Conservation (phyloP, 1,140 invertebrate genomes). For the Magallana gigas region DNA sequence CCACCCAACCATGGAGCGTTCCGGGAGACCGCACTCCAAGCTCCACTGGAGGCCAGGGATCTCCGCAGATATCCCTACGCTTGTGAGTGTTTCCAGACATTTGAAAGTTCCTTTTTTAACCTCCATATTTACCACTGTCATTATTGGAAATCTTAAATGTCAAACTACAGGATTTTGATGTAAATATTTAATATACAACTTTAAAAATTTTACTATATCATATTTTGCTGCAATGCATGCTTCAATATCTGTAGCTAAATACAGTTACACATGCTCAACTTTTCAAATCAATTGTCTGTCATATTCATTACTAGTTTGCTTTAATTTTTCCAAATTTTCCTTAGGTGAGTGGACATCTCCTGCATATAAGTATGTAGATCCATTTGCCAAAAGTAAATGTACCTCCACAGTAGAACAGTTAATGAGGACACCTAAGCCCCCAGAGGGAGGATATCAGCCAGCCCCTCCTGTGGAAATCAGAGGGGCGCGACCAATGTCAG, state of each 20-base stretch:
- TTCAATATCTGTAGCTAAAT: too few species aligned
- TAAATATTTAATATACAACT: too few species aligned
- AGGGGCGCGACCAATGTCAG: constrained; percentile 54
- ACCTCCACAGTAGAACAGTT: constrained; percentile 66
- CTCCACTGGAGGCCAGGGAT: constrained; percentile 73
- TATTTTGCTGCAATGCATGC: too few species aligned
- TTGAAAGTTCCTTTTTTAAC: too few species aligned
- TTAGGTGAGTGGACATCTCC: constrained; percentile 74
- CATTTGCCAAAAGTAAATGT: constrained; percentile 67
- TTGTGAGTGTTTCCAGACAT: constrained; percentile 55
- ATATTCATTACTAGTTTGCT: background rate
- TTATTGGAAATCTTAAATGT: too few species aligned
- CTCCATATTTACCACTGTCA: too few species aligned
- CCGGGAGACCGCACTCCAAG: constrained; percentile 72
- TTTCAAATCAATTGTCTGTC: too few species aligned
- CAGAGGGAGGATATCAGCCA: constrained; percentile 40
- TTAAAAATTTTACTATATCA: too few species aligned
- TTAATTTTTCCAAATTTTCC: background rate
- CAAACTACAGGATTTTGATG: too few species aligned
- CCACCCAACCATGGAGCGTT: constrained; percentile 63
- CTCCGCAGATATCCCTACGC: constrained; percentile 60
- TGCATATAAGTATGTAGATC: constrained; percentile 72
- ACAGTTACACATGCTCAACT: too few species aligned
- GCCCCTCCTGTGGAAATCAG: constrained; percentile 34
- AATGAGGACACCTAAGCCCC: constrained; percentile 65